phyloP scores from a whole-genome alignment of 35 echinoderm and acorn worm species.

The Apostichopus californicus region DNA sequence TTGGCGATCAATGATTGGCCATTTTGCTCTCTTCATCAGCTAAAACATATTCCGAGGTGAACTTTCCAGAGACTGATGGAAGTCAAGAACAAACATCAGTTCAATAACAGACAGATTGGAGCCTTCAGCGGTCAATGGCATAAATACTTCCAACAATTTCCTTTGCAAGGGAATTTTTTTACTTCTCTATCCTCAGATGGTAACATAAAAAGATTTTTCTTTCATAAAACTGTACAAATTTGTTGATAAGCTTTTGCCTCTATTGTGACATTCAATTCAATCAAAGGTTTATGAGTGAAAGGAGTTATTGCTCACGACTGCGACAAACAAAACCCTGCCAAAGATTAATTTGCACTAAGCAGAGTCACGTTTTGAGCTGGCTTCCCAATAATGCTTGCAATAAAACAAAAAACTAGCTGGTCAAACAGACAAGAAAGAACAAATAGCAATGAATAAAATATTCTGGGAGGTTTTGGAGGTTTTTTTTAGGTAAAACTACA shows the following conservation, averaged over 20 bases:
- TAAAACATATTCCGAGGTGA: not conserved
- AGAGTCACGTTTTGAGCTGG: slow-evolving; percentile 15
- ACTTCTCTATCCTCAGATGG: not conserved
- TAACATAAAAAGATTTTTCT: not conserved
- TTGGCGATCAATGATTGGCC: not conserved
- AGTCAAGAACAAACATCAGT: not conserved
- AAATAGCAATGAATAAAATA: too few relatives aligned
- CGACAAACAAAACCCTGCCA: not conserved
- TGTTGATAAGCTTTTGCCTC: not conserved
- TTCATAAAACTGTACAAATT: not conserved
- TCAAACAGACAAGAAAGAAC: not conserved
- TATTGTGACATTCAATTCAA: slow-evolving; percentile 1
- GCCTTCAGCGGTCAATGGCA: not conserved
- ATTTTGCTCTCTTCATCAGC: not conserved
- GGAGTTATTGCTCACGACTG: not conserved
- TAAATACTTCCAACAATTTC: not conserved
- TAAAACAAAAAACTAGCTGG: not conserved
- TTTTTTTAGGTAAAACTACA: too few relatives aligned
- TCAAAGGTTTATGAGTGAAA: slow-evolving; percentile 12
- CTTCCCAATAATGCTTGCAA: not conserved
- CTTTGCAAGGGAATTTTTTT: not conserved
- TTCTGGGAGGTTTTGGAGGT: too few relatives aligned
- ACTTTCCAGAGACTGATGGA: not conserved
- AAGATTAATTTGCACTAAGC: not conserved
- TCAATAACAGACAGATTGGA: slow-evolving; percentile 4